Conservation (phyloP, 2,113 vertebrate genomes). For the Crotalus helleri region DNA sequence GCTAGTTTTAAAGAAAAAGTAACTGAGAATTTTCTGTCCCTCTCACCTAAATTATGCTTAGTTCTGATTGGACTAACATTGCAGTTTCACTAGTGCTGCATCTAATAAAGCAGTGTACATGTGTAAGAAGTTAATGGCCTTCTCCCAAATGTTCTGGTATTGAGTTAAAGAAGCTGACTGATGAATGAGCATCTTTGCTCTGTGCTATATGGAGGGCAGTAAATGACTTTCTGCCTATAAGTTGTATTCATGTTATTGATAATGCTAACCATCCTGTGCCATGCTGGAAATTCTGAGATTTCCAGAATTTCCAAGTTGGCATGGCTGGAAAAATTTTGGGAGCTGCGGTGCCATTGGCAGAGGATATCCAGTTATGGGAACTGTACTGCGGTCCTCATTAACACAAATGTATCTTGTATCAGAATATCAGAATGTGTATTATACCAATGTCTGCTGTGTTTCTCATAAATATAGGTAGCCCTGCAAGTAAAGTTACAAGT, state of each 20-base stretch:
- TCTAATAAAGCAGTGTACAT: not conserved
- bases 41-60: not conserved
- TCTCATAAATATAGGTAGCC: slow-evolving; percentile 76
- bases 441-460: slow-evolving; percentile 31
- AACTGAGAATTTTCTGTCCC: not conserved
- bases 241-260: not conserved
- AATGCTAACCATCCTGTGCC: too few species aligned
- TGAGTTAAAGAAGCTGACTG: too few species aligned
- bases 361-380: not conserved
- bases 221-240: not conserved
- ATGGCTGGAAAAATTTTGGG: not conserved
- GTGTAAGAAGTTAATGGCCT: not conserved
- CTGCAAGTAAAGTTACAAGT: slow-evolving; percentile 81
- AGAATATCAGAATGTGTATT: not conserved
- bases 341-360: not conserved
- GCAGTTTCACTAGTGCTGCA: not conserved
- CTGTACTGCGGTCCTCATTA: not conserved
- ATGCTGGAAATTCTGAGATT: not conserved
- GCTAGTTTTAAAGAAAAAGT: not conserved
- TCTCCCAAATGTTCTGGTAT: not conserved
- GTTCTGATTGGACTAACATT: not conserved
- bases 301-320: not conserved
- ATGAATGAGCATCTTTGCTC: not conserved
- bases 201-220: not conserved
- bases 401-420: not conserved